Base-by-base conservation (phyloP, 2,888 invertebrate genomes). In the Litoditis marina region DNA sequence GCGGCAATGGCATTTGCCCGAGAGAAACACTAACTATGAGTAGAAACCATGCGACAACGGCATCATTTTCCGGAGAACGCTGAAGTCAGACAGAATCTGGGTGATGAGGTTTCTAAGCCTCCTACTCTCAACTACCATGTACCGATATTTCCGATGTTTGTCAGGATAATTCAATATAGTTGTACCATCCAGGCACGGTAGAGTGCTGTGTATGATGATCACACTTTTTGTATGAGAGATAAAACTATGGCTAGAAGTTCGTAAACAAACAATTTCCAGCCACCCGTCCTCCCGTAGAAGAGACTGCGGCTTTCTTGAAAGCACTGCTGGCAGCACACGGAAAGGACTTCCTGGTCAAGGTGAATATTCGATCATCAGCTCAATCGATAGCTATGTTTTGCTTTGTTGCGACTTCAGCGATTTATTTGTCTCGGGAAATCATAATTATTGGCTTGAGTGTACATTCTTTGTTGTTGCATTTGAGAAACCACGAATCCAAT, bases 251-350 rank as follows among this genome's bases (percentile, higher is more conserved):
- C 5, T n/a, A n/a, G n/a, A n/a, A n/a, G n/a, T 59, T 58, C 19
- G n/a, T 6, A 31, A n/a, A n/a, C n/a, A n/a, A n/a, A n/a, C n/a
- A n/a, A n/a, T 13, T 70, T 79, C 63, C 86, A 92, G 94, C 94
- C 27, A 94, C 93, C 85, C 88, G 94, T 82, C 94, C 94, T 76
- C 94, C 94, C 55, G 94, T 94, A 34, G 94, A 94, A 84, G 94
- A 94, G 85, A 94, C 94, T 0, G 91, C 92, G 49, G 92, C 92
- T 67, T 95, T 94, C 85, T 87, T 95, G 73, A 92, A 94, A 84
- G 93, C 93, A 27, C 87, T 95, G 76, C 87, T 95, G 80, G 91
- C 92, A 52, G 92, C 93, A 71, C 94, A 94, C 84, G 94, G 94
- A 69, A 93, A 93, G 74, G 93, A 94, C 87, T 94, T 94, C 85